Evolutionary conservation across 2,797 vertebrate genomes (phyloP).

Genomic region (Chelidonichthys spinosus): DNA sequence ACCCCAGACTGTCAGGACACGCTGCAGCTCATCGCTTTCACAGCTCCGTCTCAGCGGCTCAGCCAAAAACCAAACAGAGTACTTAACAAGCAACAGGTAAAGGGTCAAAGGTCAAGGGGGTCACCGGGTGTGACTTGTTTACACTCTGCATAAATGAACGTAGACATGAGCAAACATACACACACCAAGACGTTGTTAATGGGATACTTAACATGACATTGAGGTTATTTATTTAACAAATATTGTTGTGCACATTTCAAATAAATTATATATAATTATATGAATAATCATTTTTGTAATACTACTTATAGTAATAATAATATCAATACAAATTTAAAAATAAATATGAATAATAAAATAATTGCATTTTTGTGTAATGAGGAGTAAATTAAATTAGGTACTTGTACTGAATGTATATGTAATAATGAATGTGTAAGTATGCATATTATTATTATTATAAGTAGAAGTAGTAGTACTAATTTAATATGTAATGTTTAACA

Average conservation of each 20-base stretch:
- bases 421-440: neutral
- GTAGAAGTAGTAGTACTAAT: neutral
- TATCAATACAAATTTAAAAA: too few relatives aligned
- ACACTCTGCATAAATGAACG: conserved; percentile 54
- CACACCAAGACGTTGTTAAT: conserved; percentile 15
- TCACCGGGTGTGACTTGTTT: conserved; percentile 61
- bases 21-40: conserved; percentile 71
- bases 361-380: neutral
- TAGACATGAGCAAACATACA: conserved; percentile 61
- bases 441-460: neutral
- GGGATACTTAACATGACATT: conserved; percentile 4
- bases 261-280: too few relatives aligned
- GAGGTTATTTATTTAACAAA: neutral
- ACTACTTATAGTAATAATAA: too few relatives aligned
- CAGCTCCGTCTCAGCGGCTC: conserved; percentile 70
- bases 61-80: conserved; percentile 75
- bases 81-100: conserved; percentile 77
- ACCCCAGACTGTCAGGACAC: conserved; percentile 75
- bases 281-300: too few relatives aligned
- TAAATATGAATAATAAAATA: too few relatives aligned
- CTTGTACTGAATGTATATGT: neutral
- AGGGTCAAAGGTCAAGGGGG: conserved; percentile 67
- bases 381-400: neutral
- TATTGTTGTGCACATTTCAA: neutral
- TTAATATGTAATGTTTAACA: neutral